phyloP scores from a whole-genome alignment of 1,140 invertebrate species.

The Polypedilum pembai region DNA sequence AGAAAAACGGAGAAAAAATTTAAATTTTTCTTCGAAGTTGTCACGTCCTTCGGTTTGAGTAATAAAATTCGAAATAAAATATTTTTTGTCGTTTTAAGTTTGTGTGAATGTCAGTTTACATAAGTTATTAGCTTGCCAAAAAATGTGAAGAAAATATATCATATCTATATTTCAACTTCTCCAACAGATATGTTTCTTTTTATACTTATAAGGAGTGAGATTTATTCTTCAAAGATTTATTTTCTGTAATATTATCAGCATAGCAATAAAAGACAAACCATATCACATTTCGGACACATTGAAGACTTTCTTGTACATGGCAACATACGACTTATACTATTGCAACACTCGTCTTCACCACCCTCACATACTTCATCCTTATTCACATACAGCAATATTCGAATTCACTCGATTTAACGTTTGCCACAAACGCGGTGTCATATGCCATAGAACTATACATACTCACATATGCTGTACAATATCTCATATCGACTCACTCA shows the following conservation, averaged over 20 bases:
- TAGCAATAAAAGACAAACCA: constrained; percentile 13
- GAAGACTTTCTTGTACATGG: no score
- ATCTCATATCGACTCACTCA: neutral
- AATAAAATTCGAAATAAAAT: no score
- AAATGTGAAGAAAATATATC: no score
- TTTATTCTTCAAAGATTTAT: constrained; percentile 1
- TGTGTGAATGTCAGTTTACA: no score
- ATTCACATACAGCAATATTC: neutral
- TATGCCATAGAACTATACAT: neutral
- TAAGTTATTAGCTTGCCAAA: no score
- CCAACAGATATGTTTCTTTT: no score
- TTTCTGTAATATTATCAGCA: constrained; percentile 18
- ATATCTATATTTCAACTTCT: no score
- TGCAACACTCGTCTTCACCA: neutral
- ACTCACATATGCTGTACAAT: neutral
- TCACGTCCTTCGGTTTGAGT: no score
- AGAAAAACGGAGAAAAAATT: no score
- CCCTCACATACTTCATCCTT: neutral
- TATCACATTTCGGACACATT: constrained; percentile 12
- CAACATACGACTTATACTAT: neutral
- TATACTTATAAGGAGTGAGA: neutral
- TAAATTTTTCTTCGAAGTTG: no score
- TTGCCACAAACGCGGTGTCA: constrained; percentile 2
- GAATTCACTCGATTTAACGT: neutral
- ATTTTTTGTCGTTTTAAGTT: no score